phyloP scores from a whole-genome alignment of 2,797 vertebrate species.

The Margarornis squamiger region DNA sequence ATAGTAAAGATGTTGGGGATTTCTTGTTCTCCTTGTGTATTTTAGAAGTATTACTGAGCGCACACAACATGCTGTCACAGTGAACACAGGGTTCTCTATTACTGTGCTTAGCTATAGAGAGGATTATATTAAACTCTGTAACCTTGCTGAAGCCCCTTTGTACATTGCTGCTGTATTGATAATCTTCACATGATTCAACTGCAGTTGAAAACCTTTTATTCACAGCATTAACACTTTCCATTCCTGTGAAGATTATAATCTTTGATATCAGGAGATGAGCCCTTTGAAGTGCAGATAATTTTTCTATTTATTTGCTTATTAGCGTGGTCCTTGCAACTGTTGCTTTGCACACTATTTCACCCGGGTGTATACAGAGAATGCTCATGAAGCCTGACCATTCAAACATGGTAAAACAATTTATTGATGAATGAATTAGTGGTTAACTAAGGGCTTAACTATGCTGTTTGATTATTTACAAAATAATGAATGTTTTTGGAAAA shows the following conservation, averaged over 20 bases:
- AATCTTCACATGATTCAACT: constrained; percentile 61
- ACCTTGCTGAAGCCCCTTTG: constrained; percentile 48
- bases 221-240: constrained; percentile 49
- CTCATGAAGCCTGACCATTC: constrained; percentile 25
- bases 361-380: neutral
- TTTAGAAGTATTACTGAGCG: constrained; percentile 20
- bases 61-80: constrained; percentile 25
- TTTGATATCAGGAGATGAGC: neutral
- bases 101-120: constrained; percentile 56
- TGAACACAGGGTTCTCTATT: constrained; percentile 45
- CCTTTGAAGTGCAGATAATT: neutral
- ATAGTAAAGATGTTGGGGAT: constrained; percentile 17
- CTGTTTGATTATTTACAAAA: constrained; percentile 25
- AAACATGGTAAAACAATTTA: constrained; percentile 50
- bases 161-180: constrained; percentile 47
- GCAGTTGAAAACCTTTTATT: constrained; percentile 51
- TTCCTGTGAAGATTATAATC: neutral
- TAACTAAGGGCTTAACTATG: constrained; percentile 2
- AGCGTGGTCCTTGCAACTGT: neutral
- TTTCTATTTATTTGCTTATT: neutral
- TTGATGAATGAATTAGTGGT: constrained; percentile 21
- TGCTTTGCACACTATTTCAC: neutral
- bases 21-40: constrained; percentile 33
- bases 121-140: constrained; percentile 67
- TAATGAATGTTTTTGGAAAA: constrained; percentile 25